Base-by-base conservation (phyloP, 2,888 invertebrate species). In the Seladonia tumulorum region DNA sequence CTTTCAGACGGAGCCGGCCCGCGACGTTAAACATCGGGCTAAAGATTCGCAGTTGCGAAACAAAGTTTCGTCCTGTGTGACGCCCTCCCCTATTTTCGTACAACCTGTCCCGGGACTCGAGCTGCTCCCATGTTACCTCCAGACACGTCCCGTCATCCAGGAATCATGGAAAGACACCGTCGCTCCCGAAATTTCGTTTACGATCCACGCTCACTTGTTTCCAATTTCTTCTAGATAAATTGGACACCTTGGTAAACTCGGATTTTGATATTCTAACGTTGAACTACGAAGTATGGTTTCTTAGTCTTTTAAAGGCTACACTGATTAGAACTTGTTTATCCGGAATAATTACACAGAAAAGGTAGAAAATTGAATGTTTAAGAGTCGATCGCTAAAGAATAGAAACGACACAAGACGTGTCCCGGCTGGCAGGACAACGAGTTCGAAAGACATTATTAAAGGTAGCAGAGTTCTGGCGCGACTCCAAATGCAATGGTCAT, bases 21-120 rank as follows among this genome's bases (percentile, higher is more conserved):
- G 53, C n/a, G n/a, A 39, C 42, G 29, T 66, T 72, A 25, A 22
- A 42, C 45, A 42, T 42, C 22, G 70, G 22, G 57, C 49, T 12
- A 49, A 71, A 63, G n/a, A 29, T 60, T 75, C 16, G 29, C 22
- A 4, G 47, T n/a, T 49, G 18, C 42, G 57, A 53, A 45, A 60
- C 60, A 47, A 60, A 66, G 29, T 60, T 79, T 79, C 73, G 60
- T 25, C 47, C 25, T 42, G 47, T n/a, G 68, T 14, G 71, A 16
- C 42, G 25, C n/a, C 14, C n/a, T n/a, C 35, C 25, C 45, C 71
- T 25, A 45, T 45, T 71, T 71, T 45, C 71, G 45, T 71, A 70
- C 70, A 42, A n/a, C n/a, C 39, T 70, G 39, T 22, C 39, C 35
- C 39, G 22, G 12, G 42, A 22, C 42, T 12, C 5, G 10, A 3